Evolutionary conservation across 1,140 invertebrate species (phyloP).

Genomic region (Drosophila aff.): DNA sequence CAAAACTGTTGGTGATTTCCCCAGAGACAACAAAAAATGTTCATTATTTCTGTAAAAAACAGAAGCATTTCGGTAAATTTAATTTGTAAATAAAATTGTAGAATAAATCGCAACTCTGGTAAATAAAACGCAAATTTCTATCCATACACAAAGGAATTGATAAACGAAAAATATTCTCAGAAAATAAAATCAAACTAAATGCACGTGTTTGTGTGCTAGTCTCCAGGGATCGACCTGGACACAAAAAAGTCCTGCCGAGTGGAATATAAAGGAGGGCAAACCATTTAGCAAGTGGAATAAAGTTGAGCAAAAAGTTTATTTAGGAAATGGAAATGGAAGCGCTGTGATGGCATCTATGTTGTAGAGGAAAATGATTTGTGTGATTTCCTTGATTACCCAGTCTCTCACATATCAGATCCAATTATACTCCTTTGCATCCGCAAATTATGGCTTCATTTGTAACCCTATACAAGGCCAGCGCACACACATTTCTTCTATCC

Average conservation of each 20-base stretch:
- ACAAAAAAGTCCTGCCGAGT: slow-evolving; percentile 21
- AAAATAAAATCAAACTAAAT: slow-evolving; percentile 60
- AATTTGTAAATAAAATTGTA: slow-evolving; percentile 16
- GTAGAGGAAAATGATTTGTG: background rate
- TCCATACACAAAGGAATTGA: slow-evolving; percentile 52
- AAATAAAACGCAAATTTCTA: slow-evolving; percentile 51
- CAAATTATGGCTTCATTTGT: slow-evolving; percentile 53
- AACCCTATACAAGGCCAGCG: slow-evolving; percentile 33
- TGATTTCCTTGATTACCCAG: slow-evolving; percentile 31
- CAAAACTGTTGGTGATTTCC: slow-evolving; percentile 41
- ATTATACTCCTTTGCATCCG: slow-evolving; percentile 37
- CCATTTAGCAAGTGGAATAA: slow-evolving; percentile 59
- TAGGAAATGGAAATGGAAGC: slow-evolving; percentile 3
- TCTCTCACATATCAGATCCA: slow-evolving; percentile 39
- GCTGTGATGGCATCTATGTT: background rate
- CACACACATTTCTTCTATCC: background rate
- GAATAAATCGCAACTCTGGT: slow-evolving; percentile 36
- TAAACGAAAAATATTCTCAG: slow-evolving; percentile 48
- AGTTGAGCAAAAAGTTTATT: slow-evolving; percentile 37
- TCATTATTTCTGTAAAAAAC: slow-evolving; percentile 10
- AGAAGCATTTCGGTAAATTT: slow-evolving; percentile 17
- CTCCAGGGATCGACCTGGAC: slow-evolving; percentile 16
- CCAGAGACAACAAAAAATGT: slow-evolving; percentile 9
- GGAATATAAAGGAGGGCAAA: slow-evolving; percentile 19
- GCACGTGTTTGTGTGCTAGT: slow-evolving; percentile 36